Base-by-base conservation (phyloP, 2,888 invertebrate genomes). In the Caenorhabditis virilis region DNA sequence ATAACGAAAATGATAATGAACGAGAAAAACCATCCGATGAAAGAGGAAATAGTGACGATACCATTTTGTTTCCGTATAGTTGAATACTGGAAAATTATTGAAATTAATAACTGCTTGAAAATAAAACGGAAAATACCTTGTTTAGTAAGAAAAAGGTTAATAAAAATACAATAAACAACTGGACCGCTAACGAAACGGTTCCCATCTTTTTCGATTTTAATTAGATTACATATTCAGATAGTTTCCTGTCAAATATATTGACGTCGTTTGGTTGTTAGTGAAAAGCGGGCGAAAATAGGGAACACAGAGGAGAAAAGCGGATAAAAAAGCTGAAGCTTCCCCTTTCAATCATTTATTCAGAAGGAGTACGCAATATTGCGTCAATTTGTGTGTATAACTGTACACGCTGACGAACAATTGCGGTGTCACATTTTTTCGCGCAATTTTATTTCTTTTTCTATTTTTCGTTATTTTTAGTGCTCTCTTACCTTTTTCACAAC, bases 11-110 rank as follows among this genome's bases (percentile, higher is more conserved):
- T 92, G 83, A 97, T 98, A 79, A 97, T 88, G 86, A 98, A 91
- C 27, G 97, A 95, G 86, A 98, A 98, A 85, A 93, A 95, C 98
- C 98, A 98, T 67, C 97, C 93, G 74, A 94, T 89, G 52, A 98
- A 88, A 18, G 97, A 95, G 38, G 93, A 91, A 42, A 93, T 85
- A 2, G 95, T 95, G 35, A 97, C 95, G 75, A 95, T 87, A 74
- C 92, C 88, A 85, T 94, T 93, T 85, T 98, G 95, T 73, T 91
- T 89, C 83, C 91, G 91, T 86, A 94, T 91, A 85, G 97, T 93
- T 26, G 95, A 95, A 88, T 97, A 98, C 84, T 92, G 43, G 25
- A 64, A 23, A 30, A 7, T 27, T 23, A 25, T 39, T 23, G 13
- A 23, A 39, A 7, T 46, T 18, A 13, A 41, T 30, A 16, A n/a